Conservation (phyloP, 23 tunicate genomes). For the Halocynthia roretzi region DNA sequence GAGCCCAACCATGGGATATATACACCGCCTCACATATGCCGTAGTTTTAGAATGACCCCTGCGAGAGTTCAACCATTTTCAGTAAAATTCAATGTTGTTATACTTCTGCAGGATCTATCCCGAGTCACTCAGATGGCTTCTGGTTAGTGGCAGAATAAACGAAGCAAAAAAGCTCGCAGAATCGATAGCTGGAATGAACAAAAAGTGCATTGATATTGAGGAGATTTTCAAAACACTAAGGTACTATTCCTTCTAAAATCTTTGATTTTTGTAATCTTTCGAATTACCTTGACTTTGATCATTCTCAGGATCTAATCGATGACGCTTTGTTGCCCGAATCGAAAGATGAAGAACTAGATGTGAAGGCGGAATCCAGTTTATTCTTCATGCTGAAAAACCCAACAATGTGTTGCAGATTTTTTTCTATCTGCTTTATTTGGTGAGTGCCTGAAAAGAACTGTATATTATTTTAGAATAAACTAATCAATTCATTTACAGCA, state of each 20-base stretch:
- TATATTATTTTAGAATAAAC: no score
- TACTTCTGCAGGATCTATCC: background rate
- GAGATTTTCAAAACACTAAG: constrained; percentile 1
- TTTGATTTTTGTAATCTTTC: no score
- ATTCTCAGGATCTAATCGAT: no score
- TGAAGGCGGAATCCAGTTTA: background rate
- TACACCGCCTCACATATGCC: no score
- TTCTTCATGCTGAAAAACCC: background rate
- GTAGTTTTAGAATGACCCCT: no score
- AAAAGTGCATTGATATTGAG: background rate
- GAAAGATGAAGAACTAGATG: background rate
- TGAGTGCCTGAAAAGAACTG: no score
- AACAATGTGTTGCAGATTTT: background rate
- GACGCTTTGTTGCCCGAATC: background rate
- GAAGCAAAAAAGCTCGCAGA: background rate
- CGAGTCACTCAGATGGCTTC: constrained; percentile 9
- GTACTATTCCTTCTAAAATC: no score
- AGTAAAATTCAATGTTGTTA: no score
- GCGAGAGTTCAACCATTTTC: no score
- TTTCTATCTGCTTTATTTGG: background rate
- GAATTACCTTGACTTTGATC: no score
- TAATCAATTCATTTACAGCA: no score
- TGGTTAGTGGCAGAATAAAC: background rate
- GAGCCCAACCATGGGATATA: no score
- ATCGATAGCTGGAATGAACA: background rate